These are phyloP conservation scores for Hetaerina titia DNA, from an alignment of 2,888 invertebrate genomes.

Conservation along the genomic window DNA sequence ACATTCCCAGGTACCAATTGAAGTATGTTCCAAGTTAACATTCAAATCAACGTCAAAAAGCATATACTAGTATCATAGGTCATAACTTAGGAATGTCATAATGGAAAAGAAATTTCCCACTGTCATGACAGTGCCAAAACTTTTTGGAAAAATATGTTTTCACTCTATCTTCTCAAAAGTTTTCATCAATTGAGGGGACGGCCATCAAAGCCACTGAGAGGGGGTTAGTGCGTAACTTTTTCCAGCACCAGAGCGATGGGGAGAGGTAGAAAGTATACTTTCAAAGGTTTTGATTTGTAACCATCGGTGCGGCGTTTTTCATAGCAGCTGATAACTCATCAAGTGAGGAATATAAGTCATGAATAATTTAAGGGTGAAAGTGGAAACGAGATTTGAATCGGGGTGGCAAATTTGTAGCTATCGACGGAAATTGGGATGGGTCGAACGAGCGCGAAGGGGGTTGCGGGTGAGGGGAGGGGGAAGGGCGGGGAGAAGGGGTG, in stretches of 20 bases:
- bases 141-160: not conserved
- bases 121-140: not conserved
- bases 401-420: constrained; percentile 9
- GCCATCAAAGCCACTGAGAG: too few relatives aligned
- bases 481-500: not conserved
- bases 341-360: not conserved
- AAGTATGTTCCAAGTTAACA: too few relatives aligned
- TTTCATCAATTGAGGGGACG: too few relatives aligned
- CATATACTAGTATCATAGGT: too few relatives aligned
- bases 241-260: not conserved
- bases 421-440: not conserved
- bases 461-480: not conserved
- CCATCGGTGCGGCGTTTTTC: constrained; percentile 36
- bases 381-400: constrained; percentile 29
- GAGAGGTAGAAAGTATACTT: not conserved
- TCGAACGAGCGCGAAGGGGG: not conserved
- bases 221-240: too few relatives aligned
- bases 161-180: too few relatives aligned
- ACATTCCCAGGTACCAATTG: too few relatives aligned
- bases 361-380: constrained; percentile 33
- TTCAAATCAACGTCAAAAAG: too few relatives aligned
- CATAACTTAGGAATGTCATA: too few relatives aligned
- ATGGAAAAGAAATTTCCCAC: too few relatives aligned
- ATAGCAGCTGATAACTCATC: constrained; percentile 29
- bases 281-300: constrained; percentile 17